These are phyloP conservation scores for Eurytoma adleriae DNA, from an alignment of 2,888 invertebrate genomes.

Conservation along the genomic window DNA sequence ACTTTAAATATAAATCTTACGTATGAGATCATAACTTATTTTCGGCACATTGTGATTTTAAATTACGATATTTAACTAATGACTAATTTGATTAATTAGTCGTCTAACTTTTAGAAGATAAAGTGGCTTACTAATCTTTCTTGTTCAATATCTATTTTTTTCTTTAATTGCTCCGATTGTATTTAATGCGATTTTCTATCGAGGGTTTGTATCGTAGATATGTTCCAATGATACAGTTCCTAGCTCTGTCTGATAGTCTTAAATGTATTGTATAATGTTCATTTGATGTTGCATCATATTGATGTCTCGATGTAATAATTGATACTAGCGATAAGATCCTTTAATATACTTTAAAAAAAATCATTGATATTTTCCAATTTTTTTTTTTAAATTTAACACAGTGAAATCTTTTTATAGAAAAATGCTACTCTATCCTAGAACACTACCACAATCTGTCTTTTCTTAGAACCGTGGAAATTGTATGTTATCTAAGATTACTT, in stretches of 20 bases:
- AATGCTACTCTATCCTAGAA: slow-evolving; percentile 15
- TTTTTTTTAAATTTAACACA: slow-evolving; percentile 14
- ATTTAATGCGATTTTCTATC: slow-evolving; percentile 38
- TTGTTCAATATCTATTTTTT: slow-evolving; percentile 8
- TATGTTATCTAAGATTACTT: slow-evolving; percentile 4
- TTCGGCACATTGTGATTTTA: slow-evolving; percentile 16
- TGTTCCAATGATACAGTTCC: slow-evolving; percentile 22
- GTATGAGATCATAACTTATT: slow-evolving; percentile 5
- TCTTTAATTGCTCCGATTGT: slow-evolving; percentile 12
- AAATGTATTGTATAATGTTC: slow-evolving; percentile 48
- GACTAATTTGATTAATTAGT: not conserved
- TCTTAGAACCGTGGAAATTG: slow-evolving; percentile 12
- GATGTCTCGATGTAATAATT: slow-evolving; percentile 31
- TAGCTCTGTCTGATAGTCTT: slow-evolving; percentile 44
- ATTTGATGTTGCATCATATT: slow-evolving; percentile 51
- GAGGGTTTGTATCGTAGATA: slow-evolving; percentile 26
- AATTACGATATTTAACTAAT: slow-evolving; percentile 15
- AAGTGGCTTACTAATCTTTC: not conserved
- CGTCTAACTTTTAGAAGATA: not conserved
- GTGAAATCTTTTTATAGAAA: not conserved
- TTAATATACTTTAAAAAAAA: not conserved
- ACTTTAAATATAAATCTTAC: not conserved
- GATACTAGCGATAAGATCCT: slow-evolving; percentile 25
- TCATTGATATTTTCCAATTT: slow-evolving; percentile 1
- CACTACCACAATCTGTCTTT: slow-evolving; percentile 5